These are phyloP conservation scores for Sinosuthora webbiana DNA, from an alignment of 2,113 vertebrate genomes.

Conservation along the genomic window DNA sequence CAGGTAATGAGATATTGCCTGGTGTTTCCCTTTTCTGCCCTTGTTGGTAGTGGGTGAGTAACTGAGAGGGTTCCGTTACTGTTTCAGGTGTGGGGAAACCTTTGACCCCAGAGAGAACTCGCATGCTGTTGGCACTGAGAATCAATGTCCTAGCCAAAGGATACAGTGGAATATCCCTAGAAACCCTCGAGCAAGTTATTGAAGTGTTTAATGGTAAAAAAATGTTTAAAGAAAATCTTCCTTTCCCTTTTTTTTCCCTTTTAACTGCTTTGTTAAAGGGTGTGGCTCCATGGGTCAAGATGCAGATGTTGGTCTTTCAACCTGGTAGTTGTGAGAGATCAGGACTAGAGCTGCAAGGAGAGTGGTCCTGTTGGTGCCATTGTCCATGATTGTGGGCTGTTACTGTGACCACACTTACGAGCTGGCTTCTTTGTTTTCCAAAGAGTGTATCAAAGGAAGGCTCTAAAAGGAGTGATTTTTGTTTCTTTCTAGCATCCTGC, in stretches of 20 bases:
- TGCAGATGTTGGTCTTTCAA: neutral
- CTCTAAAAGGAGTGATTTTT: neutral
- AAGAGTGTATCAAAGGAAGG: neutral
- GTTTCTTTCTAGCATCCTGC: slow-evolving; percentile 85
- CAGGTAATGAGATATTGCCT: slow-evolving; percentile 76
- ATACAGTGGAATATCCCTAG: slow-evolving; percentile 92
- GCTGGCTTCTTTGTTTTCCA: neutral
- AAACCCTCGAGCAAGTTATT: slow-evolving; percentile 89
- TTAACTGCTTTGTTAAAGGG: neutral
- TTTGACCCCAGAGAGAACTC: slow-evolving; percentile 88
- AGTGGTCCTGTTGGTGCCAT: neutral
- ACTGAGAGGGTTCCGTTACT: neutral
- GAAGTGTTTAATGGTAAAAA: slow-evolving; percentile 91
- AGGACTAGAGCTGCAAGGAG: neutral
- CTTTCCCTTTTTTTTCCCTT: neutral
- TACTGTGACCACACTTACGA: neutral
- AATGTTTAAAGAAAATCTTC: neutral
- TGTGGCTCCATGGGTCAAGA: neutral
- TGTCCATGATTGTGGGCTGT: neutral
- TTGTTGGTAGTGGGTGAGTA: neutral
- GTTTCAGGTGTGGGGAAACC: slow-evolving; percentile 92
- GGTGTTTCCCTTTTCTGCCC: neutral
- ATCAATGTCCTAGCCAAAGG: slow-evolving; percentile 98
- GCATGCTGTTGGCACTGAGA: slow-evolving; percentile 94
- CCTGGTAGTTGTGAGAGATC: neutral